These are phyloP conservation scores for Chascanopsetta lugubris DNA, from an alignment of 2,113 vertebrate genomes.

Conservation along the genomic window DNA sequence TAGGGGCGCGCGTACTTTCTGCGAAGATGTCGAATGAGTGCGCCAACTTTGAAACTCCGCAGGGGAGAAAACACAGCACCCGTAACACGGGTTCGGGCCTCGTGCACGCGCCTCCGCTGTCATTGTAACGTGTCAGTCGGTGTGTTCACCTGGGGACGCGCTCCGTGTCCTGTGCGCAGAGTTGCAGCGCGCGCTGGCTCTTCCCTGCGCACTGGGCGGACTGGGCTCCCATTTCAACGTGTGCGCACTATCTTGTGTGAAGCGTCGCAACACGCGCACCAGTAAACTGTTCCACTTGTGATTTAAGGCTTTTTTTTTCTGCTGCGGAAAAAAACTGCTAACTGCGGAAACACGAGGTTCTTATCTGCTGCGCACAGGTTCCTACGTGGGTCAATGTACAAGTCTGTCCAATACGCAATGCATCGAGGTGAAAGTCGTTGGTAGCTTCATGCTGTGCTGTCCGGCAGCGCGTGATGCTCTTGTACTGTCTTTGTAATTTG, in stretches of 20 bases:
- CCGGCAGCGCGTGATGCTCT: neutral
- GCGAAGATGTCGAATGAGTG: no score
- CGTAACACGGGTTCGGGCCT: constrained; percentile 28
- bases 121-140: constrained; percentile 9
- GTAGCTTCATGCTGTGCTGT: neutral
- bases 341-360: constrained; percentile 12
- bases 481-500: neutral
- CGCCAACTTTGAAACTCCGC: no score
- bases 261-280: neutral
- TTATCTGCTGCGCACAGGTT: constrained; percentile 29
- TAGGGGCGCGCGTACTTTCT: neutral
- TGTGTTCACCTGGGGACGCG: constrained; percentile 1
- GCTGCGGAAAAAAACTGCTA: no score
- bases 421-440: constrained; percentile 35
- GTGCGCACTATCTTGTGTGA: neutral
- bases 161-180: constrained; percentile 30
- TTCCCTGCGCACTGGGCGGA: constrained; percentile 14
- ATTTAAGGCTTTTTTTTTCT: neutral
- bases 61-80: constrained; percentile 2
- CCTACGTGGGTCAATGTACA: constrained; percentile 34
- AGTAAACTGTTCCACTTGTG: neutral
- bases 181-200: constrained; percentile 42
- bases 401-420: constrained; percentile 34
- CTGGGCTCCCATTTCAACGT: neutral
- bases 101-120: neutral